phyloP scores from a whole-genome alignment of 2,888 invertebrate genomes.

The Glaucopsyche alexis region DNA sequence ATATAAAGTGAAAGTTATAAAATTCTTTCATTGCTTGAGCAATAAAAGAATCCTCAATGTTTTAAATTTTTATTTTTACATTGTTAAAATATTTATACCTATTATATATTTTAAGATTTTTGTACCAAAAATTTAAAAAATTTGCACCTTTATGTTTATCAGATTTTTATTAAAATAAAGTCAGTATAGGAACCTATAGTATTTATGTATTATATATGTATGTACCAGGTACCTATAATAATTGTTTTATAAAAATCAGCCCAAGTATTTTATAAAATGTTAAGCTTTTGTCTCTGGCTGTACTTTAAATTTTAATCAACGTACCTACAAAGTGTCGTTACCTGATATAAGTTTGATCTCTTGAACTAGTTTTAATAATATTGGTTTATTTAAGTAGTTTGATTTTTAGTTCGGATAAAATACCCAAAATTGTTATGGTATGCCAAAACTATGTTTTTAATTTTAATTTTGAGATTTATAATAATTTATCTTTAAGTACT shows the following conservation, averaged over 20 bases:
- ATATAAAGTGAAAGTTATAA: constrained; percentile 3
- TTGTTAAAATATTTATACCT: constrained; percentile 15
- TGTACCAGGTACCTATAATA: neutral
- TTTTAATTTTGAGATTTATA: constrained; percentile 65
- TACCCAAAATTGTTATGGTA: constrained; percentile 42
- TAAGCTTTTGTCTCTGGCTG: constrained; percentile 30
- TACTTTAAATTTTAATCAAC: constrained; percentile 29
- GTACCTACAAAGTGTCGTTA: constrained; percentile 55
- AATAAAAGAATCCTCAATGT: constrained; percentile 6
- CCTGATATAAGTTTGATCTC: constrained; percentile 78
- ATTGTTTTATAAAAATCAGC: neutral
- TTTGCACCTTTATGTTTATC: neutral
- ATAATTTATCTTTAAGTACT: constrained; percentile 48
- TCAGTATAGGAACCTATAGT: neutral
- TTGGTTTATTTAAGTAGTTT: constrained; percentile 37
- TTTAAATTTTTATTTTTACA: constrained; percentile 1
- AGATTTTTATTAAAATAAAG: neutral
- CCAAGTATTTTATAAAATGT: constrained; percentile 30
- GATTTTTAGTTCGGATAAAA: constrained; percentile 47
- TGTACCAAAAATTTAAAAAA: constrained; percentile 2
- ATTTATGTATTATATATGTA: neutral
- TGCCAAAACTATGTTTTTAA: constrained; percentile 66
- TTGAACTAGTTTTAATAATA: constrained; percentile 67
- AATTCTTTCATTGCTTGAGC: neutral
- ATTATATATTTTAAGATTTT: neutral